Base-by-base conservation (phyloP, 2,113 vertebrate genomes). In the Asarcornis scutulata region DNA sequence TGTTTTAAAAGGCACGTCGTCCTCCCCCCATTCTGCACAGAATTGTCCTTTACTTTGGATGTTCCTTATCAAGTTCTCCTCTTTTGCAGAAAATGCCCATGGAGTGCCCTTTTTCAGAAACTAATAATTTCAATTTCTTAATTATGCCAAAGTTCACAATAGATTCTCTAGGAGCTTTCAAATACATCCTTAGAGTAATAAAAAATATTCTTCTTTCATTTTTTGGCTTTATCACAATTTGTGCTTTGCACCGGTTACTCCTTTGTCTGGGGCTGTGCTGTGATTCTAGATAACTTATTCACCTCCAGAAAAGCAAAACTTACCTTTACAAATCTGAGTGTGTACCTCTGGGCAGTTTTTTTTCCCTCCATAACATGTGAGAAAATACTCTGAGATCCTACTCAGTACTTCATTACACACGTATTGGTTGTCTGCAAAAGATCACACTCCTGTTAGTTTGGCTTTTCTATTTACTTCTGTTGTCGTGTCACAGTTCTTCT, bases 241-340 rank as follows among this genome's bases (percentile, higher is more conserved):
- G 52, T 86, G 67, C 90, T 96, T 38, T 80, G 40, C 18, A 88
- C 55, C 88, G 42, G 81, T 92, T 92, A 74, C n/a, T 71, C 60
- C 90, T 74, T 81, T 86, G 85, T 71, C 85, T 85, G 71, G 29
- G 34, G 14, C 44, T 85, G 90, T 88, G 50, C 23, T 62, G 36
- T 31, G 67, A 91, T 94, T 34, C 75, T 63, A 56, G 75, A 58
- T 89, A 53, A 78, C 50, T 85, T 72, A 64, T 76, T 69, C 73
- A 84, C 50, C 74, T 91, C 72, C 67, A 86, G 32, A 34, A 88
- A 85, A 68, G 72, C 79, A 93, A 64, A 69, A 36, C n/a, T 68
- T 79, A 55, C 44, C 40, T 83, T 82, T 22, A 36, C 25, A 68
- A 80, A 15, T 58, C 29, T 60, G 53, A 34, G 20, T 29, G 46